Percentiles rank a stretch among this genome's conserved stretches.
Evolutionary conservation across 2,797 vertebrate species (phyloP).

Genomic region (Acanthurus lineatus): DNA sequence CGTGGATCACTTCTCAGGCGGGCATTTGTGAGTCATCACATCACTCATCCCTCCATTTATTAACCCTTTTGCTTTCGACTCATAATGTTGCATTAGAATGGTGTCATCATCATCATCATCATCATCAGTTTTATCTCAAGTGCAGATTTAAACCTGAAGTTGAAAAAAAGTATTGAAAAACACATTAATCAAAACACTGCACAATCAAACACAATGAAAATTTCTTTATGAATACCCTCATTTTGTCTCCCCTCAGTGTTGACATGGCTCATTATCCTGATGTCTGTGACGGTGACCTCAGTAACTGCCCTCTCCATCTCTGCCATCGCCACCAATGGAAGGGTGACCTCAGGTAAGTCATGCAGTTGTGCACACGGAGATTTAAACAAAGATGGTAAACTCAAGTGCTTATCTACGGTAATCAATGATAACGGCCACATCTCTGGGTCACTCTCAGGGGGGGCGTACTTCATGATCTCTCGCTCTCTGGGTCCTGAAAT

Average conservation of each 20-base stretch:
- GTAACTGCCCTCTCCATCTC: slow-evolving; percentile 85
- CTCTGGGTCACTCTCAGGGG: slow-evolving; percentile 63
- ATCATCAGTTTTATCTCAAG: slow-evolving; percentile 12
- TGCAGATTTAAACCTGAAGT: neutral
- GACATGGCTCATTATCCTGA: slow-evolving; percentile 85
- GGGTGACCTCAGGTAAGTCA: slow-evolving; percentile 82
- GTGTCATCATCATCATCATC: neutral
- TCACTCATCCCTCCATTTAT: neutral
- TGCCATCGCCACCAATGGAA: slow-evolving; percentile 86
- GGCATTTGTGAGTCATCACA: slow-evolving; percentile 79
- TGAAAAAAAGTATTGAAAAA: neutral
- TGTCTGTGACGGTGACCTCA: slow-evolving; percentile 83
- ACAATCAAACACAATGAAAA: neutral
- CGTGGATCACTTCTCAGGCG: slow-evolving; percentile 85
- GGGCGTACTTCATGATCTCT: slow-evolving; percentile 86
- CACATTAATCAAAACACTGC: neutral
- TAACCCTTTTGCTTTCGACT: slow-evolving; percentile 6
- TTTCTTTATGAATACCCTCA: neutral
- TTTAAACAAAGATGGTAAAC: neutral
- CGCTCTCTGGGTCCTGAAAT: slow-evolving; percentile 83
- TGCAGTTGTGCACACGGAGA: neutral
- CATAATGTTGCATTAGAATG: slow-evolving; percentile 6
- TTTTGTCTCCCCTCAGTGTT: slow-evolving; percentile 71
- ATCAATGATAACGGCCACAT: neutral
- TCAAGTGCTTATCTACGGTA: neutral